phyloP scores from a whole-genome alignment of 2,888 invertebrate species.

The Plagodis pulveraria region DNA sequence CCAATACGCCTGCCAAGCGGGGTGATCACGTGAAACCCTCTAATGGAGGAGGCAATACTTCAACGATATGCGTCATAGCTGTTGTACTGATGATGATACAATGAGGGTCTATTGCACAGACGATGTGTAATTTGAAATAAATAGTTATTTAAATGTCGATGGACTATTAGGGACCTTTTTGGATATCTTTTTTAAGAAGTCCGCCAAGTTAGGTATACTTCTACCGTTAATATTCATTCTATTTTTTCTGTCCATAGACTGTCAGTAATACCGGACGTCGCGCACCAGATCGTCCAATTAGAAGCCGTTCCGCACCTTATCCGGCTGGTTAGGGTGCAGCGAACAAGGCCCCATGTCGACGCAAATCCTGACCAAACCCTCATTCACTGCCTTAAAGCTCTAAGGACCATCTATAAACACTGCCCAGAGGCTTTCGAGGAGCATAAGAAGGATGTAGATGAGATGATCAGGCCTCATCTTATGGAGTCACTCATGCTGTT shows the following conservation, averaged over 20 bases:
- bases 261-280: slow-evolving; percentile 87
- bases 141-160: too few species aligned
- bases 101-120: too few species aligned
- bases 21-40: too few species aligned
- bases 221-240: too few species aligned
- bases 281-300: slow-evolving; percentile 88
- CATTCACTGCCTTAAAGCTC: slow-evolving; percentile 75
- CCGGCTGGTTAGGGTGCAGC: slow-evolving; percentile 86
- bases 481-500: slow-evolving; percentile 92
- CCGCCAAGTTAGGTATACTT: too few species aligned
- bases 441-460: slow-evolving; percentile 86
- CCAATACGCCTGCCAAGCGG: too few species aligned
- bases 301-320: slow-evolving; percentile 88
- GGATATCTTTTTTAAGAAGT: too few species aligned
- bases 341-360: slow-evolving; percentile 64
- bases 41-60: too few species aligned
- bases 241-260: slow-evolving; percentile 73
- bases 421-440: slow-evolving; percentile 68
- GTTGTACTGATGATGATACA: too few species aligned
- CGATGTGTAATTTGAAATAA: too few species aligned
- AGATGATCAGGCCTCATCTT: slow-evolving; percentile 90
- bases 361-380: slow-evolving; percentile 75
- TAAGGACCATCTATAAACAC: slow-evolving; percentile 78
- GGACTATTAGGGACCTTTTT: too few species aligned
- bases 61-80: too few species aligned